phyloP scores from a whole-genome alignment of 2,797 vertebrate genomes.

The Sebastes iracundus region DNA sequence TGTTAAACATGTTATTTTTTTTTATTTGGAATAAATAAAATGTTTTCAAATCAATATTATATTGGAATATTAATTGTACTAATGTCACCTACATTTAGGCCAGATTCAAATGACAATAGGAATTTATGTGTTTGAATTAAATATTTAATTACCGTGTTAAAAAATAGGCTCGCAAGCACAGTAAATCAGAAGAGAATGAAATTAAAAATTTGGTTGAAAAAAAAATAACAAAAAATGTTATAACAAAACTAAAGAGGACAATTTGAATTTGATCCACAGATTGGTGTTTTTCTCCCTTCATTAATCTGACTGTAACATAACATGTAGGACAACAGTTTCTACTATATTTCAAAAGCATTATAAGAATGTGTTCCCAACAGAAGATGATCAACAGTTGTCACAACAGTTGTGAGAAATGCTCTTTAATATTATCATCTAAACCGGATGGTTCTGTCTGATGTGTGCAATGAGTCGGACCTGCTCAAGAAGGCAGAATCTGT shows the following conservation, averaged over 20 bases:
- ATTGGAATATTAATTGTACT: neutral
- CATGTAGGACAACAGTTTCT: neutral
- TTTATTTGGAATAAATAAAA: neutral
- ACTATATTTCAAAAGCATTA: neutral
- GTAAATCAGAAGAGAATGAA: neutral
- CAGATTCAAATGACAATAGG: neutral
- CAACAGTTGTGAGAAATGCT: slow-evolving; percentile 54
- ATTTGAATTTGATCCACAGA: neutral
- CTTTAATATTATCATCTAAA: slow-evolving; percentile 56
- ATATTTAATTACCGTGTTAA: neutral
- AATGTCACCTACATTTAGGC: neutral
- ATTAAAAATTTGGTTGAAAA: neutral
- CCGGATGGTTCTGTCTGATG: slow-evolving; percentile 65
- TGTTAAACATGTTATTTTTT: neutral
- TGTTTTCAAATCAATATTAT: neutral
- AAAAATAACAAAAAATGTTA: neutral
- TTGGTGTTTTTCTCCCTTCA: neutral
- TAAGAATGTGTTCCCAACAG: neutral
- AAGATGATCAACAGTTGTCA: slow-evolving; percentile 60
- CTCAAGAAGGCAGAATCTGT: slow-evolving; percentile 59
- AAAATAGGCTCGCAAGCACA: neutral
- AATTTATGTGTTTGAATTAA: neutral
- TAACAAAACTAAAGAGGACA: neutral
- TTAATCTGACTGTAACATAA: neutral
- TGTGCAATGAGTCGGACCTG: slow-evolving; percentile 70